These are phyloP conservation scores for Nothobranchius furzeri DNA, from an alignment of 2,113 vertebrate species.

Conservation along the genomic window DNA sequence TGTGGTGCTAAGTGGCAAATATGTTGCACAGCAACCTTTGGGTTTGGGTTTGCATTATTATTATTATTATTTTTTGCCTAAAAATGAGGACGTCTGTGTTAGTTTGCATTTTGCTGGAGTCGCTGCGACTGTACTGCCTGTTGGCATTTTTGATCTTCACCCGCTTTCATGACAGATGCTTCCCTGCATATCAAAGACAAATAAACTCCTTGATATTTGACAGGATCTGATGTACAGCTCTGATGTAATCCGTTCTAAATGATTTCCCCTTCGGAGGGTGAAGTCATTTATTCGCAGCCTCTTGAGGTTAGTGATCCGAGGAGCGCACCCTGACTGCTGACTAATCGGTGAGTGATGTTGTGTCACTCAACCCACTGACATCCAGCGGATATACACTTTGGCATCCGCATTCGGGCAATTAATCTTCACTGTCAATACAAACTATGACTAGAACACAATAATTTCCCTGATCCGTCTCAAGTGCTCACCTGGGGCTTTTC, in stretches of 20 bases:
- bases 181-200: constrained; percentile 27
- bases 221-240: constrained; percentile 26
- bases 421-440: constrained; percentile 22
- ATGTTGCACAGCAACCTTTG: too few species aligned
- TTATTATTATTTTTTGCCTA: too few species aligned
- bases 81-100: constrained; percentile 4
- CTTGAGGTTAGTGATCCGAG: constrained; percentile 52
- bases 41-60: too few species aligned
- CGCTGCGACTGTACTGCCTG: too few species aligned
- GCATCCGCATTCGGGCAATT: constrained; percentile 20
- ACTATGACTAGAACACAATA: constrained; percentile 4
- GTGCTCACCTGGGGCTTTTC: background rate
- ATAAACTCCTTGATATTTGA: constrained; percentile 33
- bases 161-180: constrained; percentile 8
- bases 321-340: constrained; percentile 60
- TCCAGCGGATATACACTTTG: constrained; percentile 21
- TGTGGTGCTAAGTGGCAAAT: background rate
- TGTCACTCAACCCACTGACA: constrained; percentile 51
- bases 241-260: constrained; percentile 67
- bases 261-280: constrained; percentile 50
- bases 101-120: background rate
- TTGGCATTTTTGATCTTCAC: background rate
- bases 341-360: constrained; percentile 53
- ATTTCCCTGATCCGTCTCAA: constrained; percentile 14
- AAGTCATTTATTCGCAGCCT: constrained; percentile 62